These are phyloP conservation scores for Neosilurus mollespiculum DNA, from an alignment of 2,797 vertebrate species.

Conservation along the genomic window DNA sequence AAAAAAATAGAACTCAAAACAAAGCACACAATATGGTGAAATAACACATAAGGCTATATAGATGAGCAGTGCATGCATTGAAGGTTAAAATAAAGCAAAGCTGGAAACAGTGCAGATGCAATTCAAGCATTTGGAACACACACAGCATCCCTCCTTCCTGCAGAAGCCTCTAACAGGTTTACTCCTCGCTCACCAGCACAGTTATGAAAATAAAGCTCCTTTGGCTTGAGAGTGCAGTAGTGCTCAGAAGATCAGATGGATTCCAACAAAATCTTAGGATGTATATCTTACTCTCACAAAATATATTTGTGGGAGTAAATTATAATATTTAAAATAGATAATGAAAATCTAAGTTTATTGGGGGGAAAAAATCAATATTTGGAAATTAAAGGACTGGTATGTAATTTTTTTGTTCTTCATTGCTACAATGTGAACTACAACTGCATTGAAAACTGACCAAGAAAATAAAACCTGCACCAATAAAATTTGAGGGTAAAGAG, in stretches of 20 bases:
- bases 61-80: slow-evolving; percentile 41
- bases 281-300: neutral
- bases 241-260: neutral
- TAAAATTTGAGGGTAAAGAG: neutral
- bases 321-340: neutral
- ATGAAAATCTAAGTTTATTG: neutral
- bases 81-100: slow-evolving; percentile 29
- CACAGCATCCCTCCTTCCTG: slow-evolving; percentile 1
- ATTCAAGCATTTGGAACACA: slow-evolving; percentile 38
- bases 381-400: neutral
- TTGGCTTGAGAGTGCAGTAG: neutral
- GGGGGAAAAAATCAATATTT: too few species aligned
- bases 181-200: neutral
- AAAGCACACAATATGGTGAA: slow-evolving; percentile 8
- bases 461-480: neutral
- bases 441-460: neutral
- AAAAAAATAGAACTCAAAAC: neutral
- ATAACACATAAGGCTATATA: slow-evolving; percentile 7
- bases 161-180: slow-evolving; percentile 18
- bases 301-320: too few species aligned
- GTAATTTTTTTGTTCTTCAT: neutral
- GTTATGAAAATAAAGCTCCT: neutral
- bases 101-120: slow-evolving; percentile 16
- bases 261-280: neutral
- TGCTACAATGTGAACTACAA: neutral